phyloP scores from a whole-genome alignment of 2,113 vertebrate species.

The Condylura cristata region DNA sequence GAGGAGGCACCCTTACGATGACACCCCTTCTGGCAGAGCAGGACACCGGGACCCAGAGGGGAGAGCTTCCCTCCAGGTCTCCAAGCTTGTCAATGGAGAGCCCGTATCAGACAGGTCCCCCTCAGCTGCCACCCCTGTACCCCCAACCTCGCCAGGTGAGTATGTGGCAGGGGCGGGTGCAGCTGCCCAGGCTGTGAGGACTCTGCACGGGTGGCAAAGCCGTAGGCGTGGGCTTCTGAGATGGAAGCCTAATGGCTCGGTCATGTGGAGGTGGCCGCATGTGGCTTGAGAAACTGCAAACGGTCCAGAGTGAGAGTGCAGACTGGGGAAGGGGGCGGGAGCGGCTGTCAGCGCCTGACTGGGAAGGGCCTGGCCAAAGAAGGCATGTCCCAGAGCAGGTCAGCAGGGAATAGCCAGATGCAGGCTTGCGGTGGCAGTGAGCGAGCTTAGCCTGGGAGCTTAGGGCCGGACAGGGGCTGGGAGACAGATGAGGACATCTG shows the following conservation, averaged over 20 bases:
- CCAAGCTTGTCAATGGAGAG: not conserved
- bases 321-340: too few relatives aligned
- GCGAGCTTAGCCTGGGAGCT: not conserved
- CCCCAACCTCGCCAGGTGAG: not conserved
- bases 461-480: too few relatives aligned
- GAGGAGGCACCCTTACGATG: not conserved
- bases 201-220: not conserved
- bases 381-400: too few relatives aligned
- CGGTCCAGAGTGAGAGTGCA: not conserved
- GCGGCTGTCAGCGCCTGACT: not conserved
- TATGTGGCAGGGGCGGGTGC: rapidly evolving
- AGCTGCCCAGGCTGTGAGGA: not conserved
- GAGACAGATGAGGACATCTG: not conserved
- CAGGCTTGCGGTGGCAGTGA: too few relatives aligned
- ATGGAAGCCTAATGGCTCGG: too few relatives aligned
- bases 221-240: not conserved
- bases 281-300: not conserved
- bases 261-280: rapidly evolving
- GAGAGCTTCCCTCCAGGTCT: not conserved
- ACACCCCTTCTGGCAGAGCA: not conserved
- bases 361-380: not conserved
- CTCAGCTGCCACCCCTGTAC: not conserved
- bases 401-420: too few relatives aligned
- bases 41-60: not conserved
- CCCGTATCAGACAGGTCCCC: not conserved